Percentiles rank a stretch among this genome's conserved stretches.
Conservation (phyloP, 2,888 invertebrate species). For the Tenthredo amoena region DNA sequence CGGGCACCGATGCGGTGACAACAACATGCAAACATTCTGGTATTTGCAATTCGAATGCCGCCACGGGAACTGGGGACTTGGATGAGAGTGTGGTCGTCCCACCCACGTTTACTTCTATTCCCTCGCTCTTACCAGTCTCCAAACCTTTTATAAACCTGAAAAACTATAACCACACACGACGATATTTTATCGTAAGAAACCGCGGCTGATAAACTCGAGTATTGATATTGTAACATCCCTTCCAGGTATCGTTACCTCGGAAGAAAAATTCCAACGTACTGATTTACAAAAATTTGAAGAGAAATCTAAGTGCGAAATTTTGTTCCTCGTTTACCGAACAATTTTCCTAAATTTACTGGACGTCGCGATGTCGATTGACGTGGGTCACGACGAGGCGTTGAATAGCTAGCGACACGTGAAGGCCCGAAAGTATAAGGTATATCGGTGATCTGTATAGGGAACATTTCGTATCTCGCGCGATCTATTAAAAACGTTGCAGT, state of each 20-base stretch:
- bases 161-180: slow-evolving; percentile 51
- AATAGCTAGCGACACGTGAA: not conserved
- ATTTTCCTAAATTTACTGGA: not conserved
- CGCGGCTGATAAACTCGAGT: slow-evolving; percentile 13
- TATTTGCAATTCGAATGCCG: slow-evolving; percentile 78
- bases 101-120: not conserved
- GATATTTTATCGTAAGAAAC: slow-evolving; percentile 13
- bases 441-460: slow-evolving; percentile 12
- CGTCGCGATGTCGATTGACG: slow-evolving; percentile 10
- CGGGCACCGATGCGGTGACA: slow-evolving; percentile 75
- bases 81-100: slow-evolving; percentile 35
- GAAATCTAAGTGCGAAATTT: not conserved
- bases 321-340: not conserved
- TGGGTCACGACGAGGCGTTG: slow-evolving; percentile 6
- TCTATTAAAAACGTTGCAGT: slow-evolving; percentile 22
- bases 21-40: slow-evolving; percentile 78
- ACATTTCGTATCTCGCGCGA: slow-evolving; percentile 20
- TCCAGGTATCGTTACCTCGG: too few relatives aligned
- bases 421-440: not conserved
- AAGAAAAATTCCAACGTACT: not conserved
- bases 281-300: not conserved
- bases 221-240: not conserved
- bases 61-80: slow-evolving; percentile 67
- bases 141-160: slow-evolving; percentile 45
- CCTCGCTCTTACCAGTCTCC: not conserved